Base-by-base conservation (phyloP, 2,888 invertebrate genomes). In the Neocrepidodera transversa region DNA sequence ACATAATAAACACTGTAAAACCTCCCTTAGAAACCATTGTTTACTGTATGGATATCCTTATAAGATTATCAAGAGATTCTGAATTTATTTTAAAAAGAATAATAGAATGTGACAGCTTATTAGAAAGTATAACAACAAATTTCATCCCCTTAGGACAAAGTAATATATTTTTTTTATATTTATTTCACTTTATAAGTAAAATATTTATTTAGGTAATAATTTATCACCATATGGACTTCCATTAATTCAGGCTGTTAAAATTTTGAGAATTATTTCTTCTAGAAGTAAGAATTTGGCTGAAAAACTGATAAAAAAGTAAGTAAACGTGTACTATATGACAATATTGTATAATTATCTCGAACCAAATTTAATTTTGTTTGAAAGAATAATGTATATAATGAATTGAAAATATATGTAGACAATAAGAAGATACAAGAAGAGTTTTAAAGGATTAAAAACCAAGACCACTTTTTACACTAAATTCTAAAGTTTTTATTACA, bases 41-140 rank as follows among this genome's bases (percentile, higher is more conserved):
- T 11, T 88, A 89, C 64, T 87, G 89, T 49, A 74, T 96, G 47
- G 91, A 93, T 78, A 87, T 95, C 65, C 81, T 97, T 43, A 90
- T 86, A 49, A 86, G 94, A 64, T 78, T 96, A 32, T 86, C 87
- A 0, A 85, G 94, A 72, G 91, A 94, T 76, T 93, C 92, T 6
- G 79, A 84, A 35, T 85, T 87, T 64, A 83, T 86, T 51, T 85
- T 90, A 0, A 78, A 83, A 32, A 84, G 82, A 73, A 84, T 95
- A 54, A 80, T 86, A 10, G 81, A 84, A 42, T 85, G 84, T 65
- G 85, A 86, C 1, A 82, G 86, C 65, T 82, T 95, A 11, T 79
- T 95, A 64, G 79, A 85, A 1, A 79, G 80, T 11, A 81, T 92
- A 13, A 74, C 86, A 11, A 76, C 74, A 10, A 76, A 86, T 71